Evolutionary conservation across 2,113 vertebrate genomes (phyloP).

Genomic region (Nyctibius bracteatus): DNA sequence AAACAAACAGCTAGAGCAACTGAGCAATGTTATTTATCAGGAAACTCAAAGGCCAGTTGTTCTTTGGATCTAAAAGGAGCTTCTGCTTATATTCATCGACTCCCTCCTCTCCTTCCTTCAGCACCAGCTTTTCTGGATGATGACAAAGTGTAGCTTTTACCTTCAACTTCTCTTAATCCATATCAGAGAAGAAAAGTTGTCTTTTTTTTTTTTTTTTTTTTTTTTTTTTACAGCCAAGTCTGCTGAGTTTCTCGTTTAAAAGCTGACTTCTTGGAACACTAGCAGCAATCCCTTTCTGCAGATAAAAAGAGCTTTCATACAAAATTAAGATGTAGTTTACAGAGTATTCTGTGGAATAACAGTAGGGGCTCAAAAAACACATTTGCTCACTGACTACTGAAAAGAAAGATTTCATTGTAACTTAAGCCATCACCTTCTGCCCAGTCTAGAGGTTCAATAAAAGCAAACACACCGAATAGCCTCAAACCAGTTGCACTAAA

Average conservation of each 20-base stretch:
- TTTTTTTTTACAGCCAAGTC: not conserved
- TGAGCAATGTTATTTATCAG: not conserved
- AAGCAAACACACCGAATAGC: constrained; percentile 30
- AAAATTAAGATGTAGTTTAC: constrained; percentile 49
- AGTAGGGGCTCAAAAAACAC: constrained; percentile 14
- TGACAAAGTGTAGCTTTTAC: not conserved
- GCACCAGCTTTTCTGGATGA: not conserved
- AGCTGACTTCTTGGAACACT: not conserved
- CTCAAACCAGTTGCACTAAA: constrained; percentile 5
- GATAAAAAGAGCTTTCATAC: constrained; percentile 43
- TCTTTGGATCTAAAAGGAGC: not conserved
- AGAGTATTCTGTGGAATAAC: not conserved
- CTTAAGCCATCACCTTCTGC: not conserved
- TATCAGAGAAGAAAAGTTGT: not conserved
- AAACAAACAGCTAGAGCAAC: not conserved
- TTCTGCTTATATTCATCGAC: not conserved
- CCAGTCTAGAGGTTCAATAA: not conserved
- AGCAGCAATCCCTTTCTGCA: not conserved
- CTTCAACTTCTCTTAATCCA: not conserved
- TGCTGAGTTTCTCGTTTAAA: constrained; percentile 5
- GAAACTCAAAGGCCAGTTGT: not conserved
- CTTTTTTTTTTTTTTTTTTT: not conserved
- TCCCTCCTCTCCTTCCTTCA: not conserved
- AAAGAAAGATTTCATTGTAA: constrained; percentile 41
- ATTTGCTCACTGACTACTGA: constrained; percentile 26